Base-by-base conservation (phyloP, 2,888 invertebrate genomes). In the Strigamia transsilvanica region DNA sequence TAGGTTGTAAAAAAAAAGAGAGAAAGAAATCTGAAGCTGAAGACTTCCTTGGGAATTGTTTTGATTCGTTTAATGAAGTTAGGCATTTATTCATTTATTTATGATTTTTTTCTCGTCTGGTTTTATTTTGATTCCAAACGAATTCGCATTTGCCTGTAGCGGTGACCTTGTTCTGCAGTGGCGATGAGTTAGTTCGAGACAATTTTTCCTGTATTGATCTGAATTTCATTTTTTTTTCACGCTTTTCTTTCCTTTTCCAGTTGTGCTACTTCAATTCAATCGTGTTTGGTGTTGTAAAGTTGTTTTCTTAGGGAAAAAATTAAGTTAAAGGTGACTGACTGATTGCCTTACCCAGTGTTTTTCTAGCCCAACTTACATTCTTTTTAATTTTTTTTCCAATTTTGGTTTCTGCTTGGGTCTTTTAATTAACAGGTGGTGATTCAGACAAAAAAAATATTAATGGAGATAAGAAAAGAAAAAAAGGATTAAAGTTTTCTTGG, bases 261-360 rank as follows among this genome's bases (percentile, higher is more conserved):
- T 51, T n/a, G 51, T 51, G 34, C 34, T n/a, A 51, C 51, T 51
- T 51, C 51, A 51, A 51, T 51, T 51, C 51, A 51, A 51, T 51
- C 51, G 51, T 51, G 51, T 51, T 51, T 51, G 51, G n/a, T 51
- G 51, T 51, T 51, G 51, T 51, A 51, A 51, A 51, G 51, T 51
- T 51, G 51, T 51, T 51, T 51, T 51, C 2, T 18, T 18, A n/a
- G 18, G n/a, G 18, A 18, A 51, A 51, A 51, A 51, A n/a, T 18
- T n/a, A 51, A 51, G 51, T 51, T 51, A 51, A 51, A 51, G 51
- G n/a, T n/a, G 51, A 51, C 51, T 51, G 51, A n/a, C n/a, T n/a
- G 51, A 18, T 51, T 51, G 1, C 15, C 15, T 46, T n/a, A n/a
- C n/a, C 6, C 3, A 4, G 13, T 51, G 15, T 51, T 51, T 51